Evolutionary conservation across 2,888 invertebrate species (phyloP), one percentile per base, ranked within the genome.

Genomic region (Epinotia bilunana): DNA sequence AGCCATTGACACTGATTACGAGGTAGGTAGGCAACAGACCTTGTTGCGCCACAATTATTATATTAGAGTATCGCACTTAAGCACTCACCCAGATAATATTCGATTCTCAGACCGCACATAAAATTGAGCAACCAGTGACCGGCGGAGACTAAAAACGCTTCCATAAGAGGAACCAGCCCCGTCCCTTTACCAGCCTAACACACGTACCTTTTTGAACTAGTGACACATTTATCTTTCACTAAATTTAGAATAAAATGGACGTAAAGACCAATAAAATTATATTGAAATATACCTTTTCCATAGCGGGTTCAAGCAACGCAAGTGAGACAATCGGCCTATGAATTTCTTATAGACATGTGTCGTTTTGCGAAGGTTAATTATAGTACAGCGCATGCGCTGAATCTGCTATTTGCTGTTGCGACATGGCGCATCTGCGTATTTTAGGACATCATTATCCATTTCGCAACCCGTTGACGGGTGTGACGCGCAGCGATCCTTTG

Each of bases 91-190:
- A 23, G 69, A 60, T 60, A 60, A 46, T 23, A 60, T 46, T 46
- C 58, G 28, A 69, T 60, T 20, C 43, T 46, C 58, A 60, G 58
- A 69, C 69, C 60, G 58, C 69, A 69, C 69, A 60, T 58, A 16
- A 69, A 46, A 69, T 69, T 69, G 60, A 46, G 46, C 69, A 69
- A 69, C 46, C 69, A 18, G 23, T 60, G 69, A 46, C 69, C 69
- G 46, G 43, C 12, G 11, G 33, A 61, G 23, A 33, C 16, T 61
- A 23, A 53, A n/a, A 69, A 12, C 43, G 20, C 13, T 18, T 67
- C 12, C 23, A 43, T 23, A 68, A 58, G 16, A 23, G n/a, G 6
- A 3, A 23, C n/a, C n/a, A n/a, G n/a, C n/a, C n/a, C n/a, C n/a
- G n/a, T 4, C n/a, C 16, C 57, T 68, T 23, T 16, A 43, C 9